A percentile compares a stretch with the other conserved stretches of the same genome.
phyloP scores from a whole-genome alignment of 2,888 invertebrate genomes.

The Artemia sp. region DNA sequence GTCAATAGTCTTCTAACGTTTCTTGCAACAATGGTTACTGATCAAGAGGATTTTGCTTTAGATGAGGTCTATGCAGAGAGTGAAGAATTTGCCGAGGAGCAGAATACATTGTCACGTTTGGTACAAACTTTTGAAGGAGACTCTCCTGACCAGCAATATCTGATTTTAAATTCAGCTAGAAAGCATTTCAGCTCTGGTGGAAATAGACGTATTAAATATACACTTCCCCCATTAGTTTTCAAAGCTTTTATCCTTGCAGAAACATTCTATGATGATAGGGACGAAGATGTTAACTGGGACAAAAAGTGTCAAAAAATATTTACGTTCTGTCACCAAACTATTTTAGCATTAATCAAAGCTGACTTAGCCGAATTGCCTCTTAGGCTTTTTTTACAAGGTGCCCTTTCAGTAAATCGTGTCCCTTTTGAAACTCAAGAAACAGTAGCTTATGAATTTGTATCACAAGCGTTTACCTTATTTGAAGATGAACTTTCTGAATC shows the following conservation, averaged over 20 bases:
- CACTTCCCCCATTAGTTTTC: constrained; percentile 84
- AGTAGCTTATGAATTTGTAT: constrained; percentile 94
- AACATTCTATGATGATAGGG: constrained; percentile 43
- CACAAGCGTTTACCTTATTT: constrained; percentile 84
- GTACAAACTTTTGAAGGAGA: constrained; percentile 61
- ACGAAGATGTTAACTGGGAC: constrained; percentile 86
- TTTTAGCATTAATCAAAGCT: constrained; percentile 80
- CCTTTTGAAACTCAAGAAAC: constrained; percentile 88
- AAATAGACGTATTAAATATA: constrained; percentile 65
- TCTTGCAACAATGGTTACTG: constrained; percentile 32
- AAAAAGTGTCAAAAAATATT: constrained; percentile 96
- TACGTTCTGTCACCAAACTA: constrained; percentile 91
- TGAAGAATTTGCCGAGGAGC: constrained; percentile 93
- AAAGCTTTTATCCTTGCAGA: constrained; percentile 77
- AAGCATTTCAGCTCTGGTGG: constrained; percentile 85
- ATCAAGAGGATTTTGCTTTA: constrained; percentile 44
- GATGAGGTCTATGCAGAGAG: constrained; percentile 28
- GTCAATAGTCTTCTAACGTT: constrained; percentile 35
- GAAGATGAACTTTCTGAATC: constrained; percentile 97
- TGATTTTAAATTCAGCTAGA: constrained; percentile 70
- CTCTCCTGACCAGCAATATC: constrained; percentile 60
- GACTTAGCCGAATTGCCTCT: constrained; percentile 85
- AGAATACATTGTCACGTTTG: constrained; percentile 73
- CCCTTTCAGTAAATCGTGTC: constrained; percentile 76
- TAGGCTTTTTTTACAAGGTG: constrained; percentile 85